Base-by-base conservation (phyloP, 2,113 vertebrate genomes). In the Rhombomys opimus region DNA sequence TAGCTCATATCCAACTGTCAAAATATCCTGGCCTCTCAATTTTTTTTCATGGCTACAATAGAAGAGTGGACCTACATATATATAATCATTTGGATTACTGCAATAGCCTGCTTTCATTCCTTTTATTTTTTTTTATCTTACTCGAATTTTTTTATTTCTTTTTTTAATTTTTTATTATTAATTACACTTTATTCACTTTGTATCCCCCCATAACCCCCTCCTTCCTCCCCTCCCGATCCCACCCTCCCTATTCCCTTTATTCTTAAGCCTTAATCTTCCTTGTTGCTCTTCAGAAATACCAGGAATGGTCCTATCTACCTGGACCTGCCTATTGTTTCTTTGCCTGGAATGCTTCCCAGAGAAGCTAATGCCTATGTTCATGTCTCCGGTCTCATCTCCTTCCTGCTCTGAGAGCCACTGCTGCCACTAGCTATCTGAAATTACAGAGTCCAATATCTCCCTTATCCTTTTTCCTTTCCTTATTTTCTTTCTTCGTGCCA, bases 311-410 rank as follows among this genome's bases (percentile, higher is more conserved):
- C 38, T 54, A 78, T 25, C 50, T 86, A 84, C 32, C 27, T 9
- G 15, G 18, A 87, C 35, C 67, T 80, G n/a, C 65, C 10, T 89
- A 52, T 67, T 88, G n/a, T 93, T 93, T n/a, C 59, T 94, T 80
- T 92, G 35, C 77, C 61, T 61, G 41, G 27, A 84, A 80, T 30
- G 46, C 35, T 95, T 82, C 59, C 59, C 38, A 75, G 87, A 52
- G 67, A 91, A 14, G 13, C 35, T 61, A 91, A 91, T 41, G 59
- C 72, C 5, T 52, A 75, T 57, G 78, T 59, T 35, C 41, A 57
- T 93, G 22, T 59, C 35, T 57, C 81, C 88, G 68, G 22, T 63
- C 22, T 52, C 73, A 50, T 57, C 14, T 89, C 52, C 73, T 77
- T 78, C 41, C 72, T 89, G 27, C 15, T 87, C 65, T 89, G 15